Base-by-base conservation (phyloP, 1,140 invertebrate species). In the Solen grandis region DNA sequence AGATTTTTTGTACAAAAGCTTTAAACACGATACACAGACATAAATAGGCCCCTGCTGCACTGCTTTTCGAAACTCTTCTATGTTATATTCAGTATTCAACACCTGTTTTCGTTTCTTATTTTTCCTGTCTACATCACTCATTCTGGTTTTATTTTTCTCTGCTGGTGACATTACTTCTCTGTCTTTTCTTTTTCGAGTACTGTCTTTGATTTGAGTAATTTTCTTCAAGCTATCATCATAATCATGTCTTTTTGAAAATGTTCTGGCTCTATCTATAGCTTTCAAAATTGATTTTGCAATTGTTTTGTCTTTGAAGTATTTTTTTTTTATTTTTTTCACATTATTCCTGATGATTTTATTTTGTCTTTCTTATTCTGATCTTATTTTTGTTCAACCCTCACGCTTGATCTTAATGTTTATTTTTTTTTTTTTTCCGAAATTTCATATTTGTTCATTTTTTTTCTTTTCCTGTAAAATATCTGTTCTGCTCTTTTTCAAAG, bases 1-100 rank as follows among this genome's bases (percentile, higher is more conserved):
- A 25, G 36, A 69, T 31, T 69, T 36, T 50, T 69, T 69, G 41
- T 69, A 50, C 22, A 69, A 31, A 33, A 69, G 35, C 25, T 41
- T 41, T 50, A 69, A 31, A 50, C 36, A 69, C 8, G 66, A 69
- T 46, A 35, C n/a, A 52, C 66, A 69, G 22, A 31, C 36, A 69
- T 69, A 69, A 36, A 69, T 31, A 46, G 35, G 66, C 22, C 66
- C 66, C 46, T 69, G 38, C 41, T 1, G 22, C 22, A 31, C 35
- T 46, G 38, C 66, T 27, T 46, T 41, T 25, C 52, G 13, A 50
- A 50, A 69, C 19, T 69, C 36, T 69, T 69, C 36, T 50, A 69
- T 69, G 25, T 36, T 41, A 29, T 27, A 31, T 29, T 57, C n/a
- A n/a, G 54, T n/a, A 57, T 10, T 62, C 8, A 62, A 29, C 29